A percentile compares a stretch with the other conserved stretches of the same genome.
phyloP scores from a whole-genome alignment of 2,888 invertebrate genomes.

The Erannis defoliaria region DNA sequence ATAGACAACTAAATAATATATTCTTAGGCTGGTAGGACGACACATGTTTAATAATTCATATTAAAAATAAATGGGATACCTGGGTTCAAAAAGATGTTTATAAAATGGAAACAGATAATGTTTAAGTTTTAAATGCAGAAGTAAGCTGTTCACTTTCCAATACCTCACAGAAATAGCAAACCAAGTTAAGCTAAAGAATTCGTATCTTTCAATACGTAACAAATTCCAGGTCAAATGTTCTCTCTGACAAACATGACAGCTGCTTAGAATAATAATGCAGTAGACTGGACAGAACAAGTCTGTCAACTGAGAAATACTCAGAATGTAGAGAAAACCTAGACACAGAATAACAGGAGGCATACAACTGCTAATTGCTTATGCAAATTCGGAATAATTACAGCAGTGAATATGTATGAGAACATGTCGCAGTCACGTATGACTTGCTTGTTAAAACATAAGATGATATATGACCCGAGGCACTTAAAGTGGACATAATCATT shows the following conservation, averaged over 20 bases:
- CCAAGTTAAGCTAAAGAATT: background rate
- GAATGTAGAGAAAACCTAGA: slow-evolving; percentile 16
- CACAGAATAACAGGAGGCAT: slow-evolving; percentile 20
- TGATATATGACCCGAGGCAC: slow-evolving; percentile 35
- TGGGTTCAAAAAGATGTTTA: no score
- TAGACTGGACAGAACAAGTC: slow-evolving; percentile 14
- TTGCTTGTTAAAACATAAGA: slow-evolving; percentile 33
- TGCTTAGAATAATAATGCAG: slow-evolving; percentile 2
- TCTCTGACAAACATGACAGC: background rate
- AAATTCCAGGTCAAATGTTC: slow-evolving; percentile 5
- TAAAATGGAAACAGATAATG: background rate
- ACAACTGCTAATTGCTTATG: slow-evolving; percentile 34
- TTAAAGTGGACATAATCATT: slow-evolving; percentile 35
- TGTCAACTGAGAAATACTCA: slow-evolving; percentile 11
- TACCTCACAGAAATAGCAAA: background rate
- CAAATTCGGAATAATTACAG: slow-evolving; percentile 35
- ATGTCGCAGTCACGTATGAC: slow-evolving; percentile 28
- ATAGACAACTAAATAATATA: no score
- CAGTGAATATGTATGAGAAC: slow-evolving; percentile 35
- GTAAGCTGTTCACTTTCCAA: slow-evolving; percentile 3
- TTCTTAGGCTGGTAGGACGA: no score
- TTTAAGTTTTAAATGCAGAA: no score
- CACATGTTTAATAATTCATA: no score
- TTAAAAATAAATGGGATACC: no score
- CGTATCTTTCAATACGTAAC: slow-evolving; percentile 10